phyloP scores from a whole-genome alignment of 2,888 invertebrate species.

The Clusia tigrina region DNA sequence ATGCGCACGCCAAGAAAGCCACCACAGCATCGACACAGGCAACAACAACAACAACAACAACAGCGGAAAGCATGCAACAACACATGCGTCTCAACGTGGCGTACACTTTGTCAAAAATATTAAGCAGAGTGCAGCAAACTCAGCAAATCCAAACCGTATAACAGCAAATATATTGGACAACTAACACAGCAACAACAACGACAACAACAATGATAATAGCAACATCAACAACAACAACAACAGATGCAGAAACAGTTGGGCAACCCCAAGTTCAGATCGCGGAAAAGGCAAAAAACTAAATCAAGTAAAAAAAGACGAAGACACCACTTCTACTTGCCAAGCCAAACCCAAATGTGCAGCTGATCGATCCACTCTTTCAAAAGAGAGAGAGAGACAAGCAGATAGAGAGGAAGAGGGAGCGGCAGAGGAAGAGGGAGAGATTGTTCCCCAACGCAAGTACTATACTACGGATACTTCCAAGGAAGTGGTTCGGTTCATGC shows the following conservation, averaged over 20 bases:
- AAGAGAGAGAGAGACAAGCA: too few species aligned
- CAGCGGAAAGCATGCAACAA: slow-evolving; percentile 6
- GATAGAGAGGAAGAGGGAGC: too few species aligned
- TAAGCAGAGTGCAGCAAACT: slow-evolving; percentile 6
- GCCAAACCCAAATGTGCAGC: slow-evolving; percentile 7
- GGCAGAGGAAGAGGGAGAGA: too few species aligned
- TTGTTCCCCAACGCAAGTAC: neutral
- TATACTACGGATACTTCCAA: too few species aligned
- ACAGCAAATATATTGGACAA: neutral
- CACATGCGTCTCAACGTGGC: slow-evolving; percentile 16
- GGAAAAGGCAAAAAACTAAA: slow-evolving; percentile 30
- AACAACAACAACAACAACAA: slow-evolving; percentile 4
- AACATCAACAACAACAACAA: slow-evolving; percentile 12
- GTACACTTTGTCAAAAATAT: slow-evolving; percentile 21
- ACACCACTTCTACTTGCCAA: slow-evolving; percentile 17
- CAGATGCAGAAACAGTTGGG: slow-evolving; percentile 29
- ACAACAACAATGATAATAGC: too few species aligned
- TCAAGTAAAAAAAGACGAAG: neutral
- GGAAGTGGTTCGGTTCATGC: slow-evolving; percentile 61
- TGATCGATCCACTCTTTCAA: too few species aligned
- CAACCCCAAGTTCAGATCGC: slow-evolving; percentile 57
- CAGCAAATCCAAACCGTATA: neutral
- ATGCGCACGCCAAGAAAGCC: slow-evolving; percentile 17
- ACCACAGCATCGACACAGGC: slow-evolving; percentile 8
- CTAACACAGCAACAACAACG: neutral